Percentiles rank a stretch among this genome's conserved stretches.
Conservation (phyloP, 2,113 vertebrate genomes). For the Hymenochirus boettgeri region DNA sequence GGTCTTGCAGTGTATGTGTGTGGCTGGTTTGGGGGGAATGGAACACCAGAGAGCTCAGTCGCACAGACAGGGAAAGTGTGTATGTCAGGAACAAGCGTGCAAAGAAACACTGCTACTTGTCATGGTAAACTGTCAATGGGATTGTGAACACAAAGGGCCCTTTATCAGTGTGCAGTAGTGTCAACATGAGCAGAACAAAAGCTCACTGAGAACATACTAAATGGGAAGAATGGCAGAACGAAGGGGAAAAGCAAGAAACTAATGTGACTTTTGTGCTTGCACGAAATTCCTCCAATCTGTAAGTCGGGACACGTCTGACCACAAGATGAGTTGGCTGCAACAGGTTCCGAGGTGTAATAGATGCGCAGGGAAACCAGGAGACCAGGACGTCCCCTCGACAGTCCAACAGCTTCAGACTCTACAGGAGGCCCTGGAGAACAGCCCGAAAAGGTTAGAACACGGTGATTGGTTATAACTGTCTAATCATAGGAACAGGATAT, state of each 20-base stretch:
- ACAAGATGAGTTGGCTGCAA: slow-evolving; percentile 68
- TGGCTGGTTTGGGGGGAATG: not conserved
- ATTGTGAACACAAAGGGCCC: not conserved
- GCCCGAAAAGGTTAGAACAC: slow-evolving; percentile 12
- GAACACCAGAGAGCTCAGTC: not conserved
- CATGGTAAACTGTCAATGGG: too few species aligned
- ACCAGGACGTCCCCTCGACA: slow-evolving; percentile 75
- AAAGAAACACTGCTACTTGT: too few species aligned
- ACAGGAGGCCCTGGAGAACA: slow-evolving; percentile 81
- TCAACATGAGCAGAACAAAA: not conserved
- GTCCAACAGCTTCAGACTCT: slow-evolving; percentile 87
- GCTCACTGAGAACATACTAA: too few species aligned
- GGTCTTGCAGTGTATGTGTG: not conserved
- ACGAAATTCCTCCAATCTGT: not conserved
- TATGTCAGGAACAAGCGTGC: too few species aligned
- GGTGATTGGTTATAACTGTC: too few species aligned
- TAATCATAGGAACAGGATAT: too few species aligned
- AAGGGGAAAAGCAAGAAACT: not conserved
- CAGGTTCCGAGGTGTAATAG: slow-evolving; percentile 87
- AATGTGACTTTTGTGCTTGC: not conserved
- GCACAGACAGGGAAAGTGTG: not conserved
- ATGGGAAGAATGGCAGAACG: not conserved
- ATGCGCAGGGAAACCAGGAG: slow-evolving; percentile 92
- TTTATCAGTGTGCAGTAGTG: not conserved
- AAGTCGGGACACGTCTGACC: not conserved